Evolutionary conservation across 2,888 invertebrate genomes (phyloP).

Genomic region (Yponomeuta plumbellus): DNA sequence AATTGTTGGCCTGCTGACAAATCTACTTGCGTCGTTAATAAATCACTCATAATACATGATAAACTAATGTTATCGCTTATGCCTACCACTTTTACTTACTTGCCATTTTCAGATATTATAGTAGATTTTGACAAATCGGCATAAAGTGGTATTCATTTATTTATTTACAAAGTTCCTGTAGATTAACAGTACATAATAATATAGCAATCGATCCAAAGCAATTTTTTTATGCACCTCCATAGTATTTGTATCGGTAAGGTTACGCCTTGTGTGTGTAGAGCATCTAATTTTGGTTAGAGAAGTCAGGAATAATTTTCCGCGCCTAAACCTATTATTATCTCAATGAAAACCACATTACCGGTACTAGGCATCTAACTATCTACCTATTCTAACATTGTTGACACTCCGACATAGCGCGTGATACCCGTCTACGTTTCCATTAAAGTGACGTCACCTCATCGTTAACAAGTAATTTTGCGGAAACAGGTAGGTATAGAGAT

Average conservation of each 20-base stretch:
- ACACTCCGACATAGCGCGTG: not conserved
- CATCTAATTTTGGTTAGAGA: too few species aligned
- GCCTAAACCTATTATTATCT: too few species aligned
- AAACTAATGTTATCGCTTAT: too few species aligned
- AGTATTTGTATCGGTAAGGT: not conserved
- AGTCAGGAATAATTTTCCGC: too few species aligned
- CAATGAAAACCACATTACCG: not conserved
- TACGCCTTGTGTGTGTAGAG: not conserved
- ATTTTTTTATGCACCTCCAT: not conserved
- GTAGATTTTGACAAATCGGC: not conserved
- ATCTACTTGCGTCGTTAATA: too few species aligned
- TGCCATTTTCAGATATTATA: too few species aligned
- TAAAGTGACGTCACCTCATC: constrained; percentile 26
- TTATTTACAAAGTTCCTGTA: too few species aligned
- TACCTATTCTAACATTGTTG: not conserved
- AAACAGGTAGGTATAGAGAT: constrained; percentile 20
- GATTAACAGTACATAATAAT: too few species aligned
- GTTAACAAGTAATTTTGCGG: constrained; percentile 29
- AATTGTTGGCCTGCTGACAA: too few species aligned
- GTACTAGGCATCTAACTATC: not conserved
- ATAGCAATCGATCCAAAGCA: not conserved
- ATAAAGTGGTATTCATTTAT: not conserved
- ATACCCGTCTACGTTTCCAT: constrained; percentile 8
- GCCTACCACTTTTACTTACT: too few species aligned
- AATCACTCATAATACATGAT: too few species aligned